Conservation (phyloP, 1,140 invertebrate species). For the Zaprionus vittiger region DNA sequence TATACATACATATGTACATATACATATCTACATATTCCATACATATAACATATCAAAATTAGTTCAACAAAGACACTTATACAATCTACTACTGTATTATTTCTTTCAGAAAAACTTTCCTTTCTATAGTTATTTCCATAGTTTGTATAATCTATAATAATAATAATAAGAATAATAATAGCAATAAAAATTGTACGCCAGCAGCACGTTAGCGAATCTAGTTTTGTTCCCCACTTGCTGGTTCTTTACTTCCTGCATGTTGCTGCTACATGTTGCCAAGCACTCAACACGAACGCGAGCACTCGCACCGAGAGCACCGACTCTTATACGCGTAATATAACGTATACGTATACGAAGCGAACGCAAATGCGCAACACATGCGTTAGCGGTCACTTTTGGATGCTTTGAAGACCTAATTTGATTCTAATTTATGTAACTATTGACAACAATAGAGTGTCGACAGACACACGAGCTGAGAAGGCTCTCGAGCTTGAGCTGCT, state of each 20-base stretch:
- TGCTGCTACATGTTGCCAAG: slow-evolving; percentile 50
- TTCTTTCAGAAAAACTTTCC: no score
- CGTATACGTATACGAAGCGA: no score
- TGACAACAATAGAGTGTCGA: slow-evolving; percentile 52
- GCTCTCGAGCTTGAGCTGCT: slow-evolving; percentile 25
- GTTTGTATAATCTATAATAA: no score
- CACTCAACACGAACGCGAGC: neutral
- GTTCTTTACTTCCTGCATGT: neutral
- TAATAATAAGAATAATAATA: no score
- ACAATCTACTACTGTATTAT: no score
- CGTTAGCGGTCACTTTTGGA: slow-evolving; percentile 37
- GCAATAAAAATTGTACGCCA: no score
- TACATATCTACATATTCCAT: no score
- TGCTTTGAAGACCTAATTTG: slow-evolving; percentile 54
- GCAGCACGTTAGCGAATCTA: neutral
- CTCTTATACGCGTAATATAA: slow-evolving; percentile 36
- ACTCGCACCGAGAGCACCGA: neutral
- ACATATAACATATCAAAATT: no score
- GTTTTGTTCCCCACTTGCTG: neutral
- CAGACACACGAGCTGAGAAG: slow-evolving; percentile 10
- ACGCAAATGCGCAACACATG: slow-evolving; percentile 57
- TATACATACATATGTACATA: no score
- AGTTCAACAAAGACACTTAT: no score
- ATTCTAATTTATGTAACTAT: slow-evolving; percentile 66
- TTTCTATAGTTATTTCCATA: no score